Percentiles rank a stretch among this genome's conserved stretches.
Conservation (phyloP, 2,113 vertebrate species). For the Nibea coibor region DNA sequence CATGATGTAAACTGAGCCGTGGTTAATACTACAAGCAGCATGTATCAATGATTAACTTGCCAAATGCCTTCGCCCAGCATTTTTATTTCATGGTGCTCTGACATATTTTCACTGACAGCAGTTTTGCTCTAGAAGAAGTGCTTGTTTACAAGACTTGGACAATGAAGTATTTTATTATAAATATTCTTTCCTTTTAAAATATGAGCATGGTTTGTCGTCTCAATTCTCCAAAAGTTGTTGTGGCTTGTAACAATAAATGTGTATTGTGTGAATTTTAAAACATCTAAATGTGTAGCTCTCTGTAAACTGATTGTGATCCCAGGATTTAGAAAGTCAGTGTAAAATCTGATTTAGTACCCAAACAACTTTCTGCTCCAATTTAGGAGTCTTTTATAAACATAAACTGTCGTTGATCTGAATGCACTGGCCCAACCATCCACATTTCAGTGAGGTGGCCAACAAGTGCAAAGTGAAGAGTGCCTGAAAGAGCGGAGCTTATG, state of each 20-base stretch:
- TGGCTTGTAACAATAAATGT: conserved; percentile 31
- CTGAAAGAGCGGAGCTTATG: conserved; percentile 31
- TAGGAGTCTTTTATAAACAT: conserved; percentile 32
- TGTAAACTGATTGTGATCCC: conserved; percentile 36
- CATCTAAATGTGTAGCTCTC: not conserved
- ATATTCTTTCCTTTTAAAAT: conserved; percentile 19
- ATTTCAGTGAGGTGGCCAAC: conserved; percentile 42
- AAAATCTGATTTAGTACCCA: conserved; percentile 40
- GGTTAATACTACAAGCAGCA: conserved; percentile 39
- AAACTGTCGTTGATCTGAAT: conserved; percentile 51
- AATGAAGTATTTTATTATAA: conserved; percentile 30
- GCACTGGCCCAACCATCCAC: conserved; percentile 36
- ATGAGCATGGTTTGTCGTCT: conserved; percentile 22
- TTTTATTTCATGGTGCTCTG: conserved; percentile 41
- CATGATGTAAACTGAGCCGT: conserved; percentile 23
- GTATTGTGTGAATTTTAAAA: conserved; percentile 14
- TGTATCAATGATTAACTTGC: conserved; percentile 63
- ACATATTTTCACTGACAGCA: conserved; percentile 44
- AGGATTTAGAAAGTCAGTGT: conserved; percentile 32
- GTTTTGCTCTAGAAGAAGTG: conserved; percentile 22
- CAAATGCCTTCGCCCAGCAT: conserved; percentile 26
- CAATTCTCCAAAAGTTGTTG: not conserved
- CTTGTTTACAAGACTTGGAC: conserved; percentile 7
- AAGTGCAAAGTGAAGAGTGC: conserved; percentile 37
- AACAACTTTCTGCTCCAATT: conserved; percentile 31